Evolutionary conservation across 1,140 invertebrate species (phyloP).

Genomic region (Parasteatoda tepidariorum): DNA sequence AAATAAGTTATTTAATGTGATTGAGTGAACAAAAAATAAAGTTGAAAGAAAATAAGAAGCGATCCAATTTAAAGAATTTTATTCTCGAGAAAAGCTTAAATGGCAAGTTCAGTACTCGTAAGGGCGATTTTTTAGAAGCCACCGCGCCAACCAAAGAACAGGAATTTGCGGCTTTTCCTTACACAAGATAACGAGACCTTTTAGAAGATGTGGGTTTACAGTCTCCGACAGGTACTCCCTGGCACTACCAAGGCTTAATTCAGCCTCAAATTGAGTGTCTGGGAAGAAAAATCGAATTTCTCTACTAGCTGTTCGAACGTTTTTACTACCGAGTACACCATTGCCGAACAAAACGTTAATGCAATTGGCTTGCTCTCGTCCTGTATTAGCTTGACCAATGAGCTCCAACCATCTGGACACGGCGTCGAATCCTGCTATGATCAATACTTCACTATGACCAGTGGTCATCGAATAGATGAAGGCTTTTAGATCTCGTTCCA

Average conservation of each 20-base stretch:
- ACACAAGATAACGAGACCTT: constrained; percentile 37
- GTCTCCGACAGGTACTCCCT: constrained; percentile 31
- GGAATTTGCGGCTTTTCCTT: constrained; percentile 40
- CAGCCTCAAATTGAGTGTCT: constrained; percentile 10
- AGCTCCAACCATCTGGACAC: constrained; percentile 56
- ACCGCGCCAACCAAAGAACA: constrained; percentile 35
- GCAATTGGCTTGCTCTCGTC: constrained; percentile 28
- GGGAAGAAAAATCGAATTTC: constrained; percentile 53
- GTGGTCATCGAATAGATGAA: constrained; percentile 42
- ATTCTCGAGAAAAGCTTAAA: too few relatives aligned
- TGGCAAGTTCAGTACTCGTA: background rate
- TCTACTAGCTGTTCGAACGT: constrained; percentile 13
- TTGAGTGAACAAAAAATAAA: too few relatives aligned
- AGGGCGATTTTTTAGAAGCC: constrained; percentile 35
- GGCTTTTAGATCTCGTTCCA: constrained; percentile 44
- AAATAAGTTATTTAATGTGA: too few relatives aligned
- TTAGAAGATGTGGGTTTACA: constrained; percentile 21
- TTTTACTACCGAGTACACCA: constrained; percentile 7
- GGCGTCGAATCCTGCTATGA: constrained; percentile 43
- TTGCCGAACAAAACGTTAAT: constrained; percentile 36
- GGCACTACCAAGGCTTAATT: constrained; percentile 3
- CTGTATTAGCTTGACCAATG: constrained; percentile 49
- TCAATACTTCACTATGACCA: constrained; percentile 46
- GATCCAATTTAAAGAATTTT: background rate
- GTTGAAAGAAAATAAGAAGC: background rate